Conservation (phyloP, 92 coral and sea anemone species). For the Parazoanthus swiftii region DNA sequence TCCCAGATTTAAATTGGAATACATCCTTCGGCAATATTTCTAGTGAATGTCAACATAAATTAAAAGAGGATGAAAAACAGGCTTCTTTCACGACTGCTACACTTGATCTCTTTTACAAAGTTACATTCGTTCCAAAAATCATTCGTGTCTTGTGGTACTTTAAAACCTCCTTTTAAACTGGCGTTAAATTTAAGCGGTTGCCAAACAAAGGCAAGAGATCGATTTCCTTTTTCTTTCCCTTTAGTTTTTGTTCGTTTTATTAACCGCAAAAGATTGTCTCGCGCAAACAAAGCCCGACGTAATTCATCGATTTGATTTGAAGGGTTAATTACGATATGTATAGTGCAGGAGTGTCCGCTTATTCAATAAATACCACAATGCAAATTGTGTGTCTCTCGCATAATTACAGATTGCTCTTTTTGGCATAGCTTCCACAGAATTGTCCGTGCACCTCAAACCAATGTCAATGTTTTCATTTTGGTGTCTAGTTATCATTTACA, state of each 20-base stretch:
- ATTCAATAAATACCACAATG: neutral
- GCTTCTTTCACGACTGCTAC: neutral
- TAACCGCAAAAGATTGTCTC: neutral
- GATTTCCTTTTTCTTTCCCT: neutral
- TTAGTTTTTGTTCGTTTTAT: neutral
- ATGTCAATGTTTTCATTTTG: neutral
- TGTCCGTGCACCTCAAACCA: neutral
- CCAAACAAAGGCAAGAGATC: neutral
- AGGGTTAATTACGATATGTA: slow-evolving; percentile 7
- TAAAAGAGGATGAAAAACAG: neutral
- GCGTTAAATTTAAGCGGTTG: neutral
- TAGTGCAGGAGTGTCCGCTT: neutral
- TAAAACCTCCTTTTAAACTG: neutral
- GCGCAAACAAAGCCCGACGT: neutral
- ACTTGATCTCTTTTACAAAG: neutral
- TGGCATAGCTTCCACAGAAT: neutral
- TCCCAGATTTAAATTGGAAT: neutral
- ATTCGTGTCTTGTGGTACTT: neutral
- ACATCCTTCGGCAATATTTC: neutral
- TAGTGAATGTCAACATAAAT: neutral
- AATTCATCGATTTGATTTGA: neutral
- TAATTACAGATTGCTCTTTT: neutral
- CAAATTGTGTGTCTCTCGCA: neutral
- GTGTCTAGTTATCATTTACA: neutral
- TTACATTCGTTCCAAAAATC: too few species aligned